Percentiles rank a stretch among this genome's conserved stretches.
phyloP scores from a whole-genome alignment of 1,140 invertebrate species.

The Drosophila orena region DNA sequence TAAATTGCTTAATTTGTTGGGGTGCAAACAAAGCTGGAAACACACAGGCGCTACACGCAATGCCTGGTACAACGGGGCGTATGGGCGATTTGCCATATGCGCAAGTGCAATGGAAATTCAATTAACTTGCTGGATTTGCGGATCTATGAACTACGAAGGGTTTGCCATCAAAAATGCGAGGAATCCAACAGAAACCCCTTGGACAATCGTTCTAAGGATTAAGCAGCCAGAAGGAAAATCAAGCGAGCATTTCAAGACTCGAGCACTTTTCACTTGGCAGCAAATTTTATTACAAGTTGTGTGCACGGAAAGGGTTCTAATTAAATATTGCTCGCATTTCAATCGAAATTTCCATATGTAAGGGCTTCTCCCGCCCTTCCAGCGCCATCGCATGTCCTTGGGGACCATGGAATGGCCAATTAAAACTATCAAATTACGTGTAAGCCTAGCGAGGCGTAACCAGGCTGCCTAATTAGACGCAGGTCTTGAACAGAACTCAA shows the following conservation, averaged over 20 bases:
- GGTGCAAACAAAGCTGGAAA: slow-evolving; percentile 20
- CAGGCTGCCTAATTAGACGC: slow-evolving; percentile 57
- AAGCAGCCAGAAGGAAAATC: slow-evolving; percentile 30
- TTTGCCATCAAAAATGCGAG: slow-evolving; percentile 51
- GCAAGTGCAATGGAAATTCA: slow-evolving; percentile 74
- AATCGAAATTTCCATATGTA: slow-evolving; percentile 49
- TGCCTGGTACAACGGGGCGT: slow-evolving; percentile 18
- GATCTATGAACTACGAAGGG: slow-evolving; percentile 66
- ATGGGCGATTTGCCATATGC: slow-evolving; percentile 42
- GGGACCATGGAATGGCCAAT: slow-evolving; percentile 57
- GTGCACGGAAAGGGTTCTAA: slow-evolving; percentile 14
- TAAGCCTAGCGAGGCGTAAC: slow-evolving; percentile 44
- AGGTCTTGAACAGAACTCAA: slow-evolving; percentile 48
- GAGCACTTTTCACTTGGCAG: slow-evolving; percentile 19
- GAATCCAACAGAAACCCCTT: slow-evolving; percentile 25
- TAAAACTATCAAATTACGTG: slow-evolving; percentile 80
- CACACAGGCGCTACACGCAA: slow-evolving; percentile 2
- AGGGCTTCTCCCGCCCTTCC: neutral
- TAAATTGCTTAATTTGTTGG: slow-evolving; percentile 78
- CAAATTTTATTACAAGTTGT: slow-evolving; percentile 32
- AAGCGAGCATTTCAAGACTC: slow-evolving; percentile 1
- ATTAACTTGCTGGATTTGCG: slow-evolving; percentile 61
- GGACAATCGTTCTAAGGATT: slow-evolving; percentile 40
- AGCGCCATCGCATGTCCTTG: slow-evolving; percentile 2
- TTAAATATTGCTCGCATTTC: slow-evolving; percentile 46